A percentile compares a stretch with the other conserved stretches of the same genome.
These are phyloP conservation scores for Psylliodes chrysocephalus DNA, from an alignment of 2,888 invertebrate genomes.

Conservation along the genomic window DNA sequence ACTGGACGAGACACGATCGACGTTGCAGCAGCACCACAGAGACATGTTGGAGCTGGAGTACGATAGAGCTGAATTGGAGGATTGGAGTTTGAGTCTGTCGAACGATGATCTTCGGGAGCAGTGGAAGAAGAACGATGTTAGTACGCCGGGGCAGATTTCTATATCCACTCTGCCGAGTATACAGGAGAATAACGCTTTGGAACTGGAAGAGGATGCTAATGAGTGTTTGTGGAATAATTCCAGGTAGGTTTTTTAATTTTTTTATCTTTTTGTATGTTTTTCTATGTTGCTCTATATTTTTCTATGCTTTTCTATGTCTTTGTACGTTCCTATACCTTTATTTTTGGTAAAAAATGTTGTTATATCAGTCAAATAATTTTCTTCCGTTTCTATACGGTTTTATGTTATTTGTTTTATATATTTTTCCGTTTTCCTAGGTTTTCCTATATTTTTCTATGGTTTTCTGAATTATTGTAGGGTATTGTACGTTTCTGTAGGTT, in stretches of 20 bases:
- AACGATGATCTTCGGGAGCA: constrained; percentile 73
- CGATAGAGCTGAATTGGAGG: constrained; percentile 80
- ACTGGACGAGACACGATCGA: constrained; percentile 77
- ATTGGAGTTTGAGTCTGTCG: constrained; percentile 81
- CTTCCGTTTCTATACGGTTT: too few relatives aligned
- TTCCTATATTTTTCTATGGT: too few relatives aligned
- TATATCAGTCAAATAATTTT: too few relatives aligned
- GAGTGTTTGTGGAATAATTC: constrained; percentile 82
- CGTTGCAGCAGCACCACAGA: constrained; percentile 74
- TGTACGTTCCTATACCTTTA: too few relatives aligned
- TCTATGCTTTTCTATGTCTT: too few relatives aligned
- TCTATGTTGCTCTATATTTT: too few relatives aligned
- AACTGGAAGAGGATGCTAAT: constrained; percentile 78
- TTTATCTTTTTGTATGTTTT: not conserved
- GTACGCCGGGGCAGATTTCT: constrained; percentile 73
- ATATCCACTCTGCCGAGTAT: constrained; percentile 76
- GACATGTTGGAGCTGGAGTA: constrained; percentile 78
- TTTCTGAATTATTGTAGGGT: too few relatives aligned
- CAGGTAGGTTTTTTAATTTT: constrained; percentile 65
- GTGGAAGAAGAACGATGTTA: constrained; percentile 55
- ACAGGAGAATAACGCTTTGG: constrained; percentile 77
- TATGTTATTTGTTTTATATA: too few relatives aligned
- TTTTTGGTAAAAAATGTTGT: too few relatives aligned
- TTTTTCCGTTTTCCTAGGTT: too few relatives aligned
- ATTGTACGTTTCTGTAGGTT: too few relatives aligned